Conservation (phyloP, 1,140 invertebrate genomes). For the Brachionus sp. region DNA sequence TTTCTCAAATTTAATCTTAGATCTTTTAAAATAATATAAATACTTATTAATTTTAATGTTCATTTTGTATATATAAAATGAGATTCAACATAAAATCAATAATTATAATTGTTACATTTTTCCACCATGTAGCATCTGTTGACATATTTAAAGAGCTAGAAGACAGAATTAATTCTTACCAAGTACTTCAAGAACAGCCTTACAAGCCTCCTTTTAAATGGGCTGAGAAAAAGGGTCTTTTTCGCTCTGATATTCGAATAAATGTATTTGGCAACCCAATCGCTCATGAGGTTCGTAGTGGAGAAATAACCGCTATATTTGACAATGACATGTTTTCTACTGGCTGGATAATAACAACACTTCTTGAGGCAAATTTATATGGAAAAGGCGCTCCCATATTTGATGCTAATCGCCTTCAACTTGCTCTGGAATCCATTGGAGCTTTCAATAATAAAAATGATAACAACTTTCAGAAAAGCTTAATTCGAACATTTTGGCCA, state of each 20-base stretch:
- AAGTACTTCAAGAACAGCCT: slow-evolving; percentile 47
- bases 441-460: slow-evolving; percentile 50
- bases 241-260: slow-evolving; percentile 49
- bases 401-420: slow-evolving; percentile 46
- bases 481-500: slow-evolving; percentile 53
- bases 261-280: slow-evolving; percentile 49
- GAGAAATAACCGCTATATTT: slow-evolving; percentile 48
- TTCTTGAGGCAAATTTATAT: slow-evolving; percentile 50
- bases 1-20: not conserved
- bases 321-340: slow-evolving; percentile 55
- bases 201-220: slow-evolving; percentile 49
- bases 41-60: not conserved
- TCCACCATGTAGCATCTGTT: not conserved
- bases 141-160: not conserved
- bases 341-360: slow-evolving; percentile 49
- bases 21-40: not conserved
- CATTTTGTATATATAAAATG: not conserved
- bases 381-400: slow-evolving; percentile 47
- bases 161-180: slow-evolving; percentile 35
- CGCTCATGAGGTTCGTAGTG: slow-evolving; percentile 46
- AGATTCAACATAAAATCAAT: not conserved
- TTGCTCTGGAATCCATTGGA: slow-evolving; percentile 50
- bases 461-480: slow-evolving; percentile 49
- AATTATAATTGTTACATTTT: not conserved
- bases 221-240: slow-evolving; percentile 49